These are phyloP conservation scores for Propithecus deckenii DNA, from an alignment of 2,797 vertebrate species.

Conservation along the genomic window DNA sequence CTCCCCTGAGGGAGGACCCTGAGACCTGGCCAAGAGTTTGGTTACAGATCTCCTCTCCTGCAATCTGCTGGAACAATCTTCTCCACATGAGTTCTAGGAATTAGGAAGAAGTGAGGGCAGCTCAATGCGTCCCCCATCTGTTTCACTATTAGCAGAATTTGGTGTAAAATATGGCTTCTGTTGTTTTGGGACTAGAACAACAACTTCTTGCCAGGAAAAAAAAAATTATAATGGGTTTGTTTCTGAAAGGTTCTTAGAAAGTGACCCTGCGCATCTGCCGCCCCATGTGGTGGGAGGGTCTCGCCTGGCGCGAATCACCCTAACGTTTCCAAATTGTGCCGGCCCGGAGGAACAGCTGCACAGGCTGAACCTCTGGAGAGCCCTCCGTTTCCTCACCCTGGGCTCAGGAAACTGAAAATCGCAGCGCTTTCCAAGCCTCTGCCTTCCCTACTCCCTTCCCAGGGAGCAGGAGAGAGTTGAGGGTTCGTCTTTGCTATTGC, in stretches of 20 bases:
- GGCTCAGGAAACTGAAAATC: not conserved
- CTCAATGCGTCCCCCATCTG: not conserved
- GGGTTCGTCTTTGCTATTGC: not conserved
- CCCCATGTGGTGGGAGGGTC: not conserved
- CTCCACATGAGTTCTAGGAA: not conserved
- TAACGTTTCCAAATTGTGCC: not conserved
- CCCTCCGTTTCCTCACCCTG: not conserved
- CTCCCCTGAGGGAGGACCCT: not conserved
- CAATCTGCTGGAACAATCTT: not conserved
- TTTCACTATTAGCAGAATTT: not conserved
- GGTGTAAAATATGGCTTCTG: constrained; percentile 32
- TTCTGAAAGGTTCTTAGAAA: constrained; percentile 47
- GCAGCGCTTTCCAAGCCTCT: not conserved
- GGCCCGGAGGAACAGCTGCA: not conserved
- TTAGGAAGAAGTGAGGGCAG: not conserved
- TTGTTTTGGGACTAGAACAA: not conserved
- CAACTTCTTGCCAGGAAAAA: not conserved
- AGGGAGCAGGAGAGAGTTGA: not conserved
- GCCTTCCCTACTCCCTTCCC: not conserved
- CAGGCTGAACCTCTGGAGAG: not conserved
- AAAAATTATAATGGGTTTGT: not conserved
- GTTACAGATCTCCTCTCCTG: not conserved
- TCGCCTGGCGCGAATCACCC: not conserved
- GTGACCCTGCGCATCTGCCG: constrained; percentile 17
- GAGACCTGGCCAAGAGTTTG: not conserved